phyloP scores from a whole-genome alignment of 2,888 invertebrate genomes.

The Lydus trimaculatus region DNA sequence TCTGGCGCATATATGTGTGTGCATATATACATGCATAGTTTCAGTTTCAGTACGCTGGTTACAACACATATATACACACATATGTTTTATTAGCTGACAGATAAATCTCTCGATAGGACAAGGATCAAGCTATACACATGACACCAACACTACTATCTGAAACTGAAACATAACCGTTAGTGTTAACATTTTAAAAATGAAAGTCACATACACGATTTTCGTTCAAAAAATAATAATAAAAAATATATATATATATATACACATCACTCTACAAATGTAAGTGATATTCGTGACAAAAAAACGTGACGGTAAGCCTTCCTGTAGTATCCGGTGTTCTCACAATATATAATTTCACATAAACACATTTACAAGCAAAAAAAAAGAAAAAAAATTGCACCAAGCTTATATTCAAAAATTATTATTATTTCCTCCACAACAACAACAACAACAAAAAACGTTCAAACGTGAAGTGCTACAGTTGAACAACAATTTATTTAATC shows the following conservation, averaged over 20 bases:
- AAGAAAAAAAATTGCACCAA: neutral
- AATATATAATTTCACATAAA: slow-evolving; percentile 8
- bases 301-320: slow-evolving; percentile 19
- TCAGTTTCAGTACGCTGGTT: slow-evolving; percentile 2
- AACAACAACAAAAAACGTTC: neutral
- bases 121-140: slow-evolving; percentile 16
- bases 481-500: slow-evolving; percentile 13
- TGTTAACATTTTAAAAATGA: slow-evolving; percentile 29
- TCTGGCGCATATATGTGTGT: neutral
- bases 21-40: neutral
- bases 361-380: neutral
- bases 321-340: slow-evolving; percentile 20
- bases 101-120: slow-evolving; percentile 38
- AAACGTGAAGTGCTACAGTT: neutral
- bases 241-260: neutral
- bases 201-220: slow-evolving; percentile 24
- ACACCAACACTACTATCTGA: neutral
- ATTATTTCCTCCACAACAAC: neutral
- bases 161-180: neutral
- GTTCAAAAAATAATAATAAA: slow-evolving; percentile 5
- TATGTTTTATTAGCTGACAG: slow-evolving; percentile 41
- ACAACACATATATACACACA: slow-evolving; percentile 22
- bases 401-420: neutral
- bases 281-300: slow-evolving; percentile 27
- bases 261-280: neutral